Percentiles rank a stretch among this genome's conserved stretches.
Conservation (phyloP, 2,113 vertebrate species). For the Bos indicus region DNA sequence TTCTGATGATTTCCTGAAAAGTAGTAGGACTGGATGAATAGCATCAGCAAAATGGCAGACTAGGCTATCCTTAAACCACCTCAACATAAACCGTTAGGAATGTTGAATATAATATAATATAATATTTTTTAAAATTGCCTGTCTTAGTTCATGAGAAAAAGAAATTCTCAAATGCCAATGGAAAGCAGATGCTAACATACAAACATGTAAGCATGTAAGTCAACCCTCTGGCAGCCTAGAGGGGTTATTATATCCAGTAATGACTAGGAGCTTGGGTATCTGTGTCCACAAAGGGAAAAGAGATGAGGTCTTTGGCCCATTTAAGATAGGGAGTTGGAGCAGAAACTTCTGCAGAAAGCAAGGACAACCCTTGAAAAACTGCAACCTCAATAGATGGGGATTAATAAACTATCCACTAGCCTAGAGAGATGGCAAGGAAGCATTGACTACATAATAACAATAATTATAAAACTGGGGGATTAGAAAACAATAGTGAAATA, state of each 20-base stretch:
- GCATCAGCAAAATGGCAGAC: neutral
- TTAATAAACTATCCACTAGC: neutral
- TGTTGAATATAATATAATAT: neutral
- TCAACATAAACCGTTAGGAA: neutral
- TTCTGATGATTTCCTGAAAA: constrained; percentile 33
- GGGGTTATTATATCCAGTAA: neutral
- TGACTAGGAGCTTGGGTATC: neutral
- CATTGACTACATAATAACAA: neutral
- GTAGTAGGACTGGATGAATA: neutral
- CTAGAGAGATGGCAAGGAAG: neutral
- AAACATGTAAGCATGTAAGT: neutral
- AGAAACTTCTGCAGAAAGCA: neutral
- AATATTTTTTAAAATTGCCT: neutral
- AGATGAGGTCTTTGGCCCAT: neutral
- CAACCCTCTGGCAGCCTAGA: neutral
- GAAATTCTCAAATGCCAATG: neutral
- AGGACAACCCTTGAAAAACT: neutral
- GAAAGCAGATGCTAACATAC: neutral
- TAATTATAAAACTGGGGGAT: neutral
- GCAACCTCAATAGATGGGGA: neutral
- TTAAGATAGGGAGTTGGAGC: neutral
- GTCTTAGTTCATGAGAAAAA: neutral
- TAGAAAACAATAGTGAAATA: neutral
- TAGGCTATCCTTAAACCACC: neutral
- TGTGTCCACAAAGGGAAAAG: constrained; percentile 10